Conservation (phyloP, 2,888 invertebrate species). For the Pantelozetes paolii region DNA sequence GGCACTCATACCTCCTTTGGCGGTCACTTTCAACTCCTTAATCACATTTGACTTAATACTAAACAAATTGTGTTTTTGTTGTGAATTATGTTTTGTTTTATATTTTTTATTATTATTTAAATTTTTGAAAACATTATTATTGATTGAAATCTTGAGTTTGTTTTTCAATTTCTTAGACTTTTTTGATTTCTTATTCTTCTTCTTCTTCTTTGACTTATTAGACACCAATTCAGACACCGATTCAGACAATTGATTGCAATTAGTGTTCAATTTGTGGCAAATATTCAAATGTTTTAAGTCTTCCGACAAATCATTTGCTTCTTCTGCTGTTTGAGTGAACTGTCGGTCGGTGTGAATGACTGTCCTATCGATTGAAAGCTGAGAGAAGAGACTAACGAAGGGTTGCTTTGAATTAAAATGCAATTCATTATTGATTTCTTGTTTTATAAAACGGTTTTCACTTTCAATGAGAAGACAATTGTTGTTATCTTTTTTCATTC, state of each 20-base stretch:
- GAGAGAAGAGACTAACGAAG: neutral
- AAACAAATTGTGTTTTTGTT: neutral
- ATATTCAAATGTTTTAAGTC: neutral
- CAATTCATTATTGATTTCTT: slow-evolving; percentile 4
- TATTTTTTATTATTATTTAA: neutral
- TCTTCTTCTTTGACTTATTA: neutral
- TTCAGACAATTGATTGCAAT: neutral
- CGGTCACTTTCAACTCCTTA: slow-evolving; percentile 4
- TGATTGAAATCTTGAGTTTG: neutral
- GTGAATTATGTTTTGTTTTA: neutral
- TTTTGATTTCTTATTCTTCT: slow-evolving; percentile 27
- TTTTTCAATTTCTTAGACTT: neutral
- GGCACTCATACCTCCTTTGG: neutral
- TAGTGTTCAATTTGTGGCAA: neutral
- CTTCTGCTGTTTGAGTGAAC: neutral
- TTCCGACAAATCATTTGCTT: neutral
- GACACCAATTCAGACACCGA: neutral
- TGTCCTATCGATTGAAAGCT: neutral
- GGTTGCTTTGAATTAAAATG: neutral
- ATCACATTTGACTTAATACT: neutral
- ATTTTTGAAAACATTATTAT: slow-evolving; percentile 9
- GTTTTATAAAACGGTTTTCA: neutral
- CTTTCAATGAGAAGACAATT: neutral
- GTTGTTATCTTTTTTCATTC: slow-evolving; percentile 20
- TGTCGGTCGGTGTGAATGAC: neutral